phyloP scores from a whole-genome alignment of 2,797 vertebrate species.

The Malacoctenus gilli region DNA sequence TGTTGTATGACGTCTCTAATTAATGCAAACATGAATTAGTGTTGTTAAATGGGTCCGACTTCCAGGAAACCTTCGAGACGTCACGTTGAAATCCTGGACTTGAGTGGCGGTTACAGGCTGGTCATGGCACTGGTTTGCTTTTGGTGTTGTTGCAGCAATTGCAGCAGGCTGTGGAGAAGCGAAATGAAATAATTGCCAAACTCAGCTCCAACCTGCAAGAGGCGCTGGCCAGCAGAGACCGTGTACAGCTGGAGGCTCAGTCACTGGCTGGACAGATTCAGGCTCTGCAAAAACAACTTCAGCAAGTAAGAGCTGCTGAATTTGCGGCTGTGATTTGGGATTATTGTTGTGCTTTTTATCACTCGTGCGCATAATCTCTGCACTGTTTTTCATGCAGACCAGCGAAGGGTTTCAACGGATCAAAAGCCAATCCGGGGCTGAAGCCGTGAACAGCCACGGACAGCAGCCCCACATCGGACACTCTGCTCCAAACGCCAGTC shows the following conservation, averaged over 20 bases:
- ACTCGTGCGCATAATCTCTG: neutral
- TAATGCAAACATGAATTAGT: no score
- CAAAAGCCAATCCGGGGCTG: slow-evolving; percentile 67
- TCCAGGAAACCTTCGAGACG: no score
- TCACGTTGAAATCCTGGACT: no score
- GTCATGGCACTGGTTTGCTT: neutral
- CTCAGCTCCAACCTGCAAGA: slow-evolving; percentile 84
- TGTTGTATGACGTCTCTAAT: neutral
- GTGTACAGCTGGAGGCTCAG: slow-evolving; percentile 82
- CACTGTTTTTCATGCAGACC: slow-evolving; percentile 69
- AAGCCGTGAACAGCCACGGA: slow-evolving; percentile 57
- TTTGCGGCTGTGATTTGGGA: neutral
- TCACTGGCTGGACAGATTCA: slow-evolving; percentile 79
- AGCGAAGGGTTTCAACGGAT: slow-evolving; percentile 78
- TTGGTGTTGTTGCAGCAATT: slow-evolving; percentile 72
- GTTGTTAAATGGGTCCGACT: no score
- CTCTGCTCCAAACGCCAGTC: slow-evolving; percentile 48
- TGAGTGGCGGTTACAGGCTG: no score
- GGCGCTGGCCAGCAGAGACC: slow-evolving; percentile 76
- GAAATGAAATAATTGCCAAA: slow-evolving; percentile 84
- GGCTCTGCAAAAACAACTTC: slow-evolving; percentile 83
- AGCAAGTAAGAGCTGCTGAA: slow-evolving; percentile 75
- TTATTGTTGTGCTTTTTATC: neutral
- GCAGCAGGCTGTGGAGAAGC: slow-evolving; percentile 82
- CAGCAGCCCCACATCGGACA: slow-evolving; percentile 49